Evolutionary conservation across 2,888 invertebrate species (phyloP).

Genomic region (Meta bourneti): DNA sequence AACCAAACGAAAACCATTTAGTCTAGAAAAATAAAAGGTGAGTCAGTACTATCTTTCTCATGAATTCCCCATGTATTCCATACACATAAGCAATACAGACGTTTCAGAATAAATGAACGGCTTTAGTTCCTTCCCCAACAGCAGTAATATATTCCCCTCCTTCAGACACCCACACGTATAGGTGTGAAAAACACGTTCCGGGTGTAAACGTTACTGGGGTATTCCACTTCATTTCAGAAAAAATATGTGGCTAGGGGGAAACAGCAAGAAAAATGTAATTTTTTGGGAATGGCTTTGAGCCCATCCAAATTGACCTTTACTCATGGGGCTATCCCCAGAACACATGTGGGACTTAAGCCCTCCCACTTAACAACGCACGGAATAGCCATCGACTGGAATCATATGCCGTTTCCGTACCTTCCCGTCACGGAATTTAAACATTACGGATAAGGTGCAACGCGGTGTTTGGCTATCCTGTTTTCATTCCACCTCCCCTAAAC

Average conservation of each 20-base stretch:
- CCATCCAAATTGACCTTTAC: constrained; percentile 29
- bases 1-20: too few relatives aligned
- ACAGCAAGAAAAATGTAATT: neutral
- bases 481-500: neutral
- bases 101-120: neutral
- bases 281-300: constrained; percentile 40
- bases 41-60: neutral
- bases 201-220: neutral
- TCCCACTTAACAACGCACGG: constrained; percentile 26
- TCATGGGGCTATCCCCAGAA: constrained; percentile 23
- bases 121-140: neutral
- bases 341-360: constrained; percentile 18
- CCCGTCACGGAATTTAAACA: constrained; percentile 73
- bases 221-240: neutral
- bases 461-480: constrained; percentile 65
- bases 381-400: constrained; percentile 56
- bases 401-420: constrained; percentile 58
- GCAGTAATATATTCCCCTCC: neutral
- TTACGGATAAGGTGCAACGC: constrained; percentile 62
- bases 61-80: neutral
- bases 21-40: neutral
- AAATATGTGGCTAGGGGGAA: neutral
- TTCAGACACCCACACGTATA: too few relatives aligned
- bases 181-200: neutral
- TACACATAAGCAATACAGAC: neutral